phyloP scores from a whole-genome alignment of 2,113 vertebrate species.

The Fulica atra region DNA sequence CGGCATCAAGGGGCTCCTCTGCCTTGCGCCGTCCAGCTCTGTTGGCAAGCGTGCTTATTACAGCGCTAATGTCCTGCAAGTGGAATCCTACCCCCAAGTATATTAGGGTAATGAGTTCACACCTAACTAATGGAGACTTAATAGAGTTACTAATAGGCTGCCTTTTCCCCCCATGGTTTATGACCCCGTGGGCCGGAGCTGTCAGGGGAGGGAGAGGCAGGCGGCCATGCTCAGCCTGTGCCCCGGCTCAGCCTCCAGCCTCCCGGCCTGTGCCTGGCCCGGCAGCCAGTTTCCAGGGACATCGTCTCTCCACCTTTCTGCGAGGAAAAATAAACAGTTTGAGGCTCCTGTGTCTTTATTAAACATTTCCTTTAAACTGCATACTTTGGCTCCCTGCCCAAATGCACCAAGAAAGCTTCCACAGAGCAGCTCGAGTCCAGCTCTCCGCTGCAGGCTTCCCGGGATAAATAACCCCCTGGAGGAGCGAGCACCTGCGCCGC shows the following conservation, averaged over 20 bases:
- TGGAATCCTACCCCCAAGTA: constrained; percentile 78
- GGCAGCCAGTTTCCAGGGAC: constrained; percentile 54
- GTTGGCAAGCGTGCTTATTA: constrained; percentile 50
- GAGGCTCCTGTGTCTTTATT: constrained; percentile 73
- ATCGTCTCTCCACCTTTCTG: constrained; percentile 65
- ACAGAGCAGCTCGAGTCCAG: constrained; percentile 17
- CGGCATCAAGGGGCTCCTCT: not conserved
- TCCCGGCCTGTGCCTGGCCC: not conserved
- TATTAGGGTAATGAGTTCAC: constrained; percentile 81
- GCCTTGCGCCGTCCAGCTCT: not conserved
- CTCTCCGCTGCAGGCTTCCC: not conserved
- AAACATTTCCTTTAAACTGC: constrained; percentile 75
- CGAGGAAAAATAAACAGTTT: constrained; percentile 71
- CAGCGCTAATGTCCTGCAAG: constrained; percentile 74
- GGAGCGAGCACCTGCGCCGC: not conserved
- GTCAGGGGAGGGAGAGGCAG: not conserved
- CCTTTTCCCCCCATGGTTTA: constrained; percentile 70
- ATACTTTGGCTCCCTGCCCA: constrained; percentile 69
- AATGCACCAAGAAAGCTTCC: constrained; percentile 52
- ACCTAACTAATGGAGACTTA: constrained; percentile 77
- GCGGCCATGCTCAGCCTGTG: not conserved
- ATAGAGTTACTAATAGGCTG: constrained; percentile 77
- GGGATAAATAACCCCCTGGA: not conserved
- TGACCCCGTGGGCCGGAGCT: constrained; percentile 26
- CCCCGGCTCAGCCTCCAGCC: not conserved